phyloP scores from a whole-genome alignment of 2,888 invertebrate species.

The Colostygia pectinataria region DNA sequence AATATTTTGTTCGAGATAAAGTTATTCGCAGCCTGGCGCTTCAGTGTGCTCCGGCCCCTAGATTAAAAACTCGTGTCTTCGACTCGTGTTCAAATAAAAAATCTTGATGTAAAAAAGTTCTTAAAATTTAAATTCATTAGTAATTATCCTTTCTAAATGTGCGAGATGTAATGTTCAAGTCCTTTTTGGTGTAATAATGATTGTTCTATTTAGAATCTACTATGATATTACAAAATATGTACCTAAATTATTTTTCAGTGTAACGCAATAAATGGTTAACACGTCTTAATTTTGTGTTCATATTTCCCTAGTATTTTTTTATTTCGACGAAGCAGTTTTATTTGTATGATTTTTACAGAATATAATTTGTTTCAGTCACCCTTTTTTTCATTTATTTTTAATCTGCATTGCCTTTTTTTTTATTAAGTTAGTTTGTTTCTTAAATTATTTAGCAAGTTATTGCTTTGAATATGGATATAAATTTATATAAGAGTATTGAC shows the following conservation, averaged over 20 bases:
- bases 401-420: too few relatives aligned
- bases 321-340: slow-evolving; percentile 27
- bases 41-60: slow-evolving; percentile 55
- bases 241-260: slow-evolving; percentile 59
- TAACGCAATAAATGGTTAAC: slow-evolving; percentile 52
- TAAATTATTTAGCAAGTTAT: too few relatives aligned
- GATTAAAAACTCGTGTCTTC: slow-evolving; percentile 49
- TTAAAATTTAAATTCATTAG: slow-evolving; percentile 39
- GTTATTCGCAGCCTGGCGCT: slow-evolving; percentile 42
- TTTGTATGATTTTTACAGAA: slow-evolving; percentile 34
- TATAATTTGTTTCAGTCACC: slow-evolving; percentile 40
- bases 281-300: slow-evolving; percentile 45
- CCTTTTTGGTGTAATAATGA: slow-evolving; percentile 18
- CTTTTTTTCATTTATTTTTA: slow-evolving; percentile 14
- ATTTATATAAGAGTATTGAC: too few relatives aligned
- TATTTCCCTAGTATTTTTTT: slow-evolving; percentile 41
- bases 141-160: slow-evolving; percentile 28
- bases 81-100: slow-evolving; percentile 57
- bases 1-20: neutral
- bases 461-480: too few relatives aligned
- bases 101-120: slow-evolving; percentile 51
- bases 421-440: too few relatives aligned
- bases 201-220: slow-evolving; percentile 26
- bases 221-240: slow-evolving; percentile 40
- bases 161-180: slow-evolving; percentile 12